These are phyloP conservation scores for Orchestia grillus DNA, from an alignment of 1,140 invertebrate genomes.

Conservation along the genomic window DNA sequence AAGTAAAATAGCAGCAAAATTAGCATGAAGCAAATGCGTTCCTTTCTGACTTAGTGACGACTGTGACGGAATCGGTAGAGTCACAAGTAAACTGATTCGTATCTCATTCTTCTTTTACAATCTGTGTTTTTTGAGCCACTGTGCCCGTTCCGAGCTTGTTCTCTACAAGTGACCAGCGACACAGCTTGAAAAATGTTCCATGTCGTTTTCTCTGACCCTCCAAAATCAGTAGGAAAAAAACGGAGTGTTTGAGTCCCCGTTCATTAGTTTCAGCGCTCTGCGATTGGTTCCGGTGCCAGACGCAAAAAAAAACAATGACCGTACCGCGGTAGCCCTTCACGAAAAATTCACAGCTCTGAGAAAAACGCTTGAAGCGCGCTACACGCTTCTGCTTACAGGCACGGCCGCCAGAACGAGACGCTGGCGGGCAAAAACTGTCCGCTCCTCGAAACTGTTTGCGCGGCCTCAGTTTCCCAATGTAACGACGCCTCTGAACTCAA, in stretches of 20 bases:
- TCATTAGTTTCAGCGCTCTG: slow-evolving; percentile 45
- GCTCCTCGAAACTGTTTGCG: neutral
- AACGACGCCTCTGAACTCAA: neutral
- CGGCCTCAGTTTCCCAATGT: neutral
- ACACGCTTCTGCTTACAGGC: neutral
- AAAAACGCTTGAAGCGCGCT: neutral
- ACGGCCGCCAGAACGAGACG: slow-evolving; percentile 11
- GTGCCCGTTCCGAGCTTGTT: neutral
- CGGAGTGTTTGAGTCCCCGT: slow-evolving; percentile 14
- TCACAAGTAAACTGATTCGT: neutral
- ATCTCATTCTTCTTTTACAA: neutral
- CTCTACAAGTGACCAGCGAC: neutral
- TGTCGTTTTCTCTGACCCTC: slow-evolving; percentile 24
- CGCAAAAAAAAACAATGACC: slow-evolving; percentile 42
- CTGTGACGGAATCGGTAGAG: no score
- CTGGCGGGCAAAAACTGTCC: neutral
- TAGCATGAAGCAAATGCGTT: no score
- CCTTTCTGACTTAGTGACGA: no score
- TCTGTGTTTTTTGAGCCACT: neutral
- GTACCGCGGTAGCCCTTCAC: slow-evolving; percentile 43
- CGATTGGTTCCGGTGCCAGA: slow-evolving; percentile 52
- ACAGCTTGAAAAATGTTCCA: neutral
- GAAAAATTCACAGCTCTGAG: neutral
- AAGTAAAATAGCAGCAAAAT: no score
- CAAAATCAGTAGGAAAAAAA: neutral